Evolutionary conservation across 2,113 vertebrate species (phyloP), one percentile per base, ranked within the genome.

Genomic region (Setophaga kirtlandii): DNA sequence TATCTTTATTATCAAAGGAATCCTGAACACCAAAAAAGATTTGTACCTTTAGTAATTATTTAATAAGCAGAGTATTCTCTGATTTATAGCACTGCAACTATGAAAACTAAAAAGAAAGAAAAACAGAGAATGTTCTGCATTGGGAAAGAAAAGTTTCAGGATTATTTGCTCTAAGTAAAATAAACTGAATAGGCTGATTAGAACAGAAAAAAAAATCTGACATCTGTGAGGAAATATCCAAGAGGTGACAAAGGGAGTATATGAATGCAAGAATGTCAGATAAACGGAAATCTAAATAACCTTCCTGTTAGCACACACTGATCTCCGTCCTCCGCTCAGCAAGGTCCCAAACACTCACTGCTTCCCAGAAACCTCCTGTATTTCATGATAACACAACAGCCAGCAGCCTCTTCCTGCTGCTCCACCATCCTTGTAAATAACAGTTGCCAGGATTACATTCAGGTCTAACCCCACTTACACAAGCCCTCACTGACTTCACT

Each of bases 151-250:
- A 88, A 69, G 3, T 81, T 78, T 70, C 0, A 3, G 24, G 27
- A 87, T 78, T 81, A 59, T 58, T 84, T 89, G 23, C 19, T 86
- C 52, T 60, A 68, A 63, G 49, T 22, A 63, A 28, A 95, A 70
- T 33, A 91, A 92, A 67, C 52, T 73, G 42, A 87, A 83, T 63
- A 70, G 47, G 63, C 42, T 68, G 50, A 56, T 71, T 59, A 68
- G 20, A 68, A 22, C 15, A 58, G 63, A 42, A 78, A 77, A 90
- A 80, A 67, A 74, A 10, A 25, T 18, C 74, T 69, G 46, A 79
- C 42, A 69, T 89, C 87, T 83, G 31, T 28, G 82, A 64, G 68
- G 84, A 77, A 94, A 88, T 91, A 91, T 56, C 70, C 65, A 87
- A 52, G 87, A 89, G 35, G 83, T 91, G 58, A 81, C 60, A 93